Conservation (phyloP, 2,888 invertebrate species). For the Drosophila acutilabella region DNA sequence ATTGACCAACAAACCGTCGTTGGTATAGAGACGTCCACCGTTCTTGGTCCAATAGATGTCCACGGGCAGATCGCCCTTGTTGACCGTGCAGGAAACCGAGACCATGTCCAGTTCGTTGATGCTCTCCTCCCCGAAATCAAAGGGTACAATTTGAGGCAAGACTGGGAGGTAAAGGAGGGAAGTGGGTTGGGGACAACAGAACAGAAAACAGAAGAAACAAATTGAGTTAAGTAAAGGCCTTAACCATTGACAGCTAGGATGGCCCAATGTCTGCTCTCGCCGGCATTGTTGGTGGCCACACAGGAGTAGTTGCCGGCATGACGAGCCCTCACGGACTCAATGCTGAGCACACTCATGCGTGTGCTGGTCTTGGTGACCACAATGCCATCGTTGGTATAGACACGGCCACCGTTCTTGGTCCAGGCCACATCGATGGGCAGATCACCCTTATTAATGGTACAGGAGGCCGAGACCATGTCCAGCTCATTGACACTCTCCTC, state of each 20-base stretch:
- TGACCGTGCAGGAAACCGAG: slow-evolving; percentile 90
- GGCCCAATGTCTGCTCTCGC: slow-evolving; percentile 87
- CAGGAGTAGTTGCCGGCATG: slow-evolving; percentile 89
- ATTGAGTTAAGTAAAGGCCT: slow-evolving; percentile 3
- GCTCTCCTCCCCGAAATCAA: slow-evolving; percentile 89
- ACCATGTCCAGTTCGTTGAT: slow-evolving; percentile 89
- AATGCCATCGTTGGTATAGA: slow-evolving; percentile 86
- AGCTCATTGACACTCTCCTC: slow-evolving; percentile 89
- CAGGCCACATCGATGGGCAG: slow-evolving; percentile 91
- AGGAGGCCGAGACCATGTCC: slow-evolving; percentile 89
- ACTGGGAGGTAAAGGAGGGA: slow-evolving; percentile 84
- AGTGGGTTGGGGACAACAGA: slow-evolving; percentile 23
- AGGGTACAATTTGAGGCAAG: slow-evolving; percentile 90
- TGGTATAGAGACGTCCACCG: slow-evolving; percentile 85
- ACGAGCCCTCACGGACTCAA: slow-evolving; percentile 87
- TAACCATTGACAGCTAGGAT: slow-evolving; percentile 87
- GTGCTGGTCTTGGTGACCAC: slow-evolving; percentile 87
- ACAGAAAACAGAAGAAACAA: slow-evolving; percentile 35
- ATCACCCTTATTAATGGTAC: slow-evolving; percentile 91
- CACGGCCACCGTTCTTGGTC: slow-evolving; percentile 87
- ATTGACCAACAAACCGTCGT: slow-evolving; percentile 86
- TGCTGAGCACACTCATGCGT: slow-evolving; percentile 88
- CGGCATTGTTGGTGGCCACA: slow-evolving; percentile 87
- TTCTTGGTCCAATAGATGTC: slow-evolving; percentile 90
- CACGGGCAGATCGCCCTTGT: slow-evolving; percentile 92